Conservation (phyloP, 2,797 vertebrate genomes). For the Urocyon cinereoargenteus region DNA sequence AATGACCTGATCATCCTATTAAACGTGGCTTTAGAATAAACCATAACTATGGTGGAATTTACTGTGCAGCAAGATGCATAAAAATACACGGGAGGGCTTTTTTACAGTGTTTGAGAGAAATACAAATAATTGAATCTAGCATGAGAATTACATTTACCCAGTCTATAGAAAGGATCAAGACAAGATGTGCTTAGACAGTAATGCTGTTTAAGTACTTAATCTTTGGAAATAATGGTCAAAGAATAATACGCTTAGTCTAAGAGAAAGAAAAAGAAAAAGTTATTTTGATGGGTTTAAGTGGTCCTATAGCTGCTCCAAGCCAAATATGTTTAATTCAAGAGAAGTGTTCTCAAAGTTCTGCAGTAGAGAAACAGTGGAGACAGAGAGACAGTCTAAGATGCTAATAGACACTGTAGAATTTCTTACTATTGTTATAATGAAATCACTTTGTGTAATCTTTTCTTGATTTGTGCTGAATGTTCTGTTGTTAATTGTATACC, state of each 20-base stretch:
- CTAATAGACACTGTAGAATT: not conserved
- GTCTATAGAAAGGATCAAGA: not conserved
- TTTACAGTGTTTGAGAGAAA: not conserved
- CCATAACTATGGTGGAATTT: not conserved
- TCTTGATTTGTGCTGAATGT: not conserved
- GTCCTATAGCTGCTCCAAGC: not conserved
- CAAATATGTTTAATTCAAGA: not conserved
- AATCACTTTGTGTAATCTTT: not conserved
- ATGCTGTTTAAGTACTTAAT: not conserved
- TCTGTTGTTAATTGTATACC: not conserved
- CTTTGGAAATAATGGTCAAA: constrained; percentile 20
- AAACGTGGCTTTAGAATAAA: not conserved
- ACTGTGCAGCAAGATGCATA: not conserved
- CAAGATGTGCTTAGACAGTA: not conserved
- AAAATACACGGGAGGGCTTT: not conserved
- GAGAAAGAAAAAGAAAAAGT: not conserved
- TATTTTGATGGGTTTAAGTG: not conserved
- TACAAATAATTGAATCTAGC: not conserved
- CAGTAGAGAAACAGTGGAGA: not conserved
- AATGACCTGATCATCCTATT: not conserved
- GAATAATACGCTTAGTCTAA: not conserved
- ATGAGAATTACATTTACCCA: not conserved
- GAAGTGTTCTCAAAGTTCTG: not conserved
- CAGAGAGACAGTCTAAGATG: not conserved
- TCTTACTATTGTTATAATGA: not conserved